These are phyloP conservation scores for Tenthredo livida DNA, from an alignment of 2,888 invertebrate genomes.

Conservation along the genomic window DNA sequence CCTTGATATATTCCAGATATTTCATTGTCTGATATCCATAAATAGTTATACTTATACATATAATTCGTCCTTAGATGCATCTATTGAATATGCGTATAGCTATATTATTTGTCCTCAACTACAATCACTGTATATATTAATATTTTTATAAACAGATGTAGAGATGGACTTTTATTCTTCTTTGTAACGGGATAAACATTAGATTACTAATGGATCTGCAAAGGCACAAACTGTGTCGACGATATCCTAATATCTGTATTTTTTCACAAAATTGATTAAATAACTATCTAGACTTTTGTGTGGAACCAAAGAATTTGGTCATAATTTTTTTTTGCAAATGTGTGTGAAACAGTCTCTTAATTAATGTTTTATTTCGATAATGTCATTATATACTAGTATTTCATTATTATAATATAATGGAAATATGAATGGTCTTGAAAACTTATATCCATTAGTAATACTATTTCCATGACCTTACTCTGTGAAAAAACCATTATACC, in stretches of 20 bases:
- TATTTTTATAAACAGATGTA: not conserved
- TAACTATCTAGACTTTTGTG: not conserved
- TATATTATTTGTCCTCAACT: slow-evolving; percentile 37
- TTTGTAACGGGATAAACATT: not conserved
- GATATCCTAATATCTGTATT: not conserved
- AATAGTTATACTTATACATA: not conserved
- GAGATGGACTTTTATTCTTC: not conserved
- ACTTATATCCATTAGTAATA: slow-evolving; percentile 4
- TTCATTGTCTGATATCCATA: slow-evolving; percentile 21
- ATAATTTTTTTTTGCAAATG: not conserved
- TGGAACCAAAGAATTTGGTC: not conserved
- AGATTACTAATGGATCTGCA: not conserved
- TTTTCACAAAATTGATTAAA: not conserved
- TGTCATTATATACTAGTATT: not conserved
- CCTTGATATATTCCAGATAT: slow-evolving; percentile 32
- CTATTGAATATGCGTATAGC: not conserved
- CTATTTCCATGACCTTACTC: not conserved
- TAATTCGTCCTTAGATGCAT: not conserved
- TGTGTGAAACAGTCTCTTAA: not conserved
- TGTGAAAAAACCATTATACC: not conserved
- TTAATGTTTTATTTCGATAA: not conserved
- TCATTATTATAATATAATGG: not conserved
- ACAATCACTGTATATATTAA: slow-evolving; percentile 13
- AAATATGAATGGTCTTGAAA: slow-evolving; percentile 1
- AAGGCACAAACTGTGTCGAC: not conserved